These are phyloP conservation scores for Mirounga angustirostris DNA, from an alignment of 2,113 vertebrate species.

Conservation along the genomic window DNA sequence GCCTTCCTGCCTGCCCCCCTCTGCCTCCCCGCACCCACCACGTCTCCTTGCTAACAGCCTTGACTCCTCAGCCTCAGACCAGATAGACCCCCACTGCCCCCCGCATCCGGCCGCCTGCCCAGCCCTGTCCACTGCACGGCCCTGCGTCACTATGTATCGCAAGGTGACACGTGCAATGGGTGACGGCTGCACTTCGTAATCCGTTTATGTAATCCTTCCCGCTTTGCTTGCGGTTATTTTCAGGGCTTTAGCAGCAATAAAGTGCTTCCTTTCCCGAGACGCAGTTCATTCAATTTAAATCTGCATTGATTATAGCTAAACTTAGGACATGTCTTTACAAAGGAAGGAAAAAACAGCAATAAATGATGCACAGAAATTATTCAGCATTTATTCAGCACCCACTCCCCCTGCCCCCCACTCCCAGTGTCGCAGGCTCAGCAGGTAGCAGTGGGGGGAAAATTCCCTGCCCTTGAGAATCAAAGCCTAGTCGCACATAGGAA, in stretches of 20 bases:
- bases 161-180: constrained; percentile 68
- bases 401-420: neutral
- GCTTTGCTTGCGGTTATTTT: constrained; percentile 78
- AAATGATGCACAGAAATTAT: constrained; percentile 62
- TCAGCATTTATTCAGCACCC: constrained; percentile 38
- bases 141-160: constrained; percentile 55
- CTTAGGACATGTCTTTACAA: constrained; percentile 73
- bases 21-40: neutral
- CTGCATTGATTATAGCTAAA: constrained; percentile 78
- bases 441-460: neutral
- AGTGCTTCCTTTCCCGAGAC: constrained; percentile 73
- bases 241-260: constrained; percentile 72
- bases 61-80: neutral
- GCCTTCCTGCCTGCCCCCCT: neutral
- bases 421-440: constrained; percentile 10
- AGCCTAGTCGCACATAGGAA: neutral
- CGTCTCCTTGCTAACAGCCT: neutral
- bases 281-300: constrained; percentile 78
- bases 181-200: constrained; percentile 69
- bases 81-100: neutral
- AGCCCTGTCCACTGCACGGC: neutral
- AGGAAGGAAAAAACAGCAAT: constrained; percentile 63
- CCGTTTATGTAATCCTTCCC: constrained; percentile 78
- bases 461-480: constrained; percentile 56
- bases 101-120: neutral